Conservation (phyloP, 2,888 invertebrate species). For the Alloscopus bannaensis region DNA sequence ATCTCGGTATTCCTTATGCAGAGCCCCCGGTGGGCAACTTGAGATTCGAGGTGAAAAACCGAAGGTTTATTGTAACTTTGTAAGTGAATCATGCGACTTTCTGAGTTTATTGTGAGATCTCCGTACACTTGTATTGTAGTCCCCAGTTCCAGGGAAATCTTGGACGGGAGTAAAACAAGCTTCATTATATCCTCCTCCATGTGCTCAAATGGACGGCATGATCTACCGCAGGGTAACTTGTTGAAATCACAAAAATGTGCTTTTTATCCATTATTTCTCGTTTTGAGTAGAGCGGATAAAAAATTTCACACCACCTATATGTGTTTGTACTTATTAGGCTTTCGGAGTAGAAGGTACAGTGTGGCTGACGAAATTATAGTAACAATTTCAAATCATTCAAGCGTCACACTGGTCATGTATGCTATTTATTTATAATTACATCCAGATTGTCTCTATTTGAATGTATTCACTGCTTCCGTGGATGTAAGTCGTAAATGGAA, state of each 20-base stretch:
- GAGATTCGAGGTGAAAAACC: constrained; percentile 60
- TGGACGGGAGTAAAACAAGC: constrained; percentile 56
- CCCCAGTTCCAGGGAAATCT: constrained; percentile 49
- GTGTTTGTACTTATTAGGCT: background rate
- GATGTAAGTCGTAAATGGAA: constrained; percentile 4
- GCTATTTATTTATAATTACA: too few species aligned
- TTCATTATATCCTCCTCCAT: constrained; percentile 43
- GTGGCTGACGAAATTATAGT: too few species aligned
- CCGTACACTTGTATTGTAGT: too few species aligned
- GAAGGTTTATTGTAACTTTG: too few species aligned
- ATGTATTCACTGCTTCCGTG: constrained; percentile 45
- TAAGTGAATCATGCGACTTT: too few species aligned
- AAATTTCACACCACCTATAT: background rate
- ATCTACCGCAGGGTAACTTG: constrained; percentile 16
- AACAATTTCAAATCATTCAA: too few species aligned
- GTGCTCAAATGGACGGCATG: constrained; percentile 58
- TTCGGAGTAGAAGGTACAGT: constrained; percentile 55
- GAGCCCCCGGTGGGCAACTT: constrained; percentile 47
- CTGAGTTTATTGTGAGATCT: too few species aligned
- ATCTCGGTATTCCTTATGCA: constrained; percentile 49
- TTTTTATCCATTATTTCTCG: too few species aligned
- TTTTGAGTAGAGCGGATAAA: too few species aligned
- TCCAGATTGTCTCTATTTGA: constrained; percentile 57
- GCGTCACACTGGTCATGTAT: too few species aligned
- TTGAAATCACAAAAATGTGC: background rate